Conservation (phyloP, 2,113 vertebrate species). For the Glaucidium brasilianum region DNA sequence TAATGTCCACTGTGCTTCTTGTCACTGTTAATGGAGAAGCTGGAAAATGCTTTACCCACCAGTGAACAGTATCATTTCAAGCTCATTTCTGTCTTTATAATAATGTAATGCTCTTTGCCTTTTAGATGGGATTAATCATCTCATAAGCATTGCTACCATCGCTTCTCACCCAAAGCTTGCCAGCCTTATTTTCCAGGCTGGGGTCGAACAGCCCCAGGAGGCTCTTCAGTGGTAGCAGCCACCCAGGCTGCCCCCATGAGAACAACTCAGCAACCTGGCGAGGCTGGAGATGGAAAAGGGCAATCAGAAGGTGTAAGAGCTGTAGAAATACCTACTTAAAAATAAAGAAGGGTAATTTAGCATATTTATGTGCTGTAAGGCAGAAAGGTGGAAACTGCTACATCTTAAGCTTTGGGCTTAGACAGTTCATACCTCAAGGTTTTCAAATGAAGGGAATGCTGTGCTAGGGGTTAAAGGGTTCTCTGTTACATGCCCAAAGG, state of each 20-base stretch:
- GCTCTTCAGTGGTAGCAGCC: neutral
- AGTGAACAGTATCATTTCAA: neutral
- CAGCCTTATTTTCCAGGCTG: neutral
- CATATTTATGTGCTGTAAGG: neutral
- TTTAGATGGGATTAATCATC: neutral
- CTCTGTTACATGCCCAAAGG: neutral
- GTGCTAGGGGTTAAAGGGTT: neutral
- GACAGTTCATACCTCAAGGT: neutral
- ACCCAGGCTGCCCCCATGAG: neutral
- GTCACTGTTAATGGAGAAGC: neutral
- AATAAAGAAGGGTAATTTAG: neutral
- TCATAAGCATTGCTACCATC: neutral
- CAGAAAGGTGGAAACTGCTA: neutral
- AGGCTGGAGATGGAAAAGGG: neutral
- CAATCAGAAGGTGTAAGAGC: neutral
- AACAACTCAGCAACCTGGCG: neutral
- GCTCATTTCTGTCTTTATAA: neutral
- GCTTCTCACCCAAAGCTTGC: neutral
- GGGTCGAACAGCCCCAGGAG: neutral
- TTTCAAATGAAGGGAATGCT: neutral
- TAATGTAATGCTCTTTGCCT: neutral
- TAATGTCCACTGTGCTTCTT: neutral
- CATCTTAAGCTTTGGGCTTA: neutral
- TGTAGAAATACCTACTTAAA: neutral
- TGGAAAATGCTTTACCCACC: neutral